These are phyloP conservation scores for Diplazon laetatorius DNA, from an alignment of 2,888 invertebrate species.

Conservation along the genomic window DNA sequence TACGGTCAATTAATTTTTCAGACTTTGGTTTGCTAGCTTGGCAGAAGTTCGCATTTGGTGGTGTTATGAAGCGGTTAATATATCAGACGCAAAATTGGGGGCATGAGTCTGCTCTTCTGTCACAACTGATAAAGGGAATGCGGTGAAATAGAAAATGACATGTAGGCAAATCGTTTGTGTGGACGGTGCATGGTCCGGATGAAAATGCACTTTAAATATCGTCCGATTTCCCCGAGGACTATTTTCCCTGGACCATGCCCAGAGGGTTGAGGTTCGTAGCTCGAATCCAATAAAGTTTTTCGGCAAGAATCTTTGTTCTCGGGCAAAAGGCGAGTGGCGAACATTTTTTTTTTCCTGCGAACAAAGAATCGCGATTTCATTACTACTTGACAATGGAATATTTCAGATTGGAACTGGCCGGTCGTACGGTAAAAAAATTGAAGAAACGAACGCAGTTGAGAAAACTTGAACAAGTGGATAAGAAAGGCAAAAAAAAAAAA, in stretches of 20 bases:
- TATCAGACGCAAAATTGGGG: not conserved
- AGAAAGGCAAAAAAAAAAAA: too few species aligned
- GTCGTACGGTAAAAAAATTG: slow-evolving; percentile 13
- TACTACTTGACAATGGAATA: not conserved
- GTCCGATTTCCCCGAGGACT: slow-evolving; percentile 29
- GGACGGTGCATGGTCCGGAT: slow-evolving; percentile 15
- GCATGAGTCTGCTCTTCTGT: not conserved
- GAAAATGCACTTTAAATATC: slow-evolving; percentile 61
- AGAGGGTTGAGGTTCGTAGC: not conserved
- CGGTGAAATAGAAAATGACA: slow-evolving; percentile 21
- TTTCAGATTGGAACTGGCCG: slow-evolving; percentile 47
- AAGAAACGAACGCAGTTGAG: not conserved
- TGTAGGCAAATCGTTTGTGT: slow-evolving; percentile 41
- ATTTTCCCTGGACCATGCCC: slow-evolving; percentile 30
- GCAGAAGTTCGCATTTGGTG: not conserved
- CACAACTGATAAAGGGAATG: slow-evolving; percentile 40
- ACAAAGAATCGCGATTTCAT: slow-evolving; percentile 40
- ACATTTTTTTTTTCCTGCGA: not conserved
- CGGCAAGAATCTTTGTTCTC: slow-evolving; percentile 50
- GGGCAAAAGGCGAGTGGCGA: slow-evolving; percentile 25
- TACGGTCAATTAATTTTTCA: too few species aligned
- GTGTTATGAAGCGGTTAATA: not conserved
- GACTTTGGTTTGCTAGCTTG: too few species aligned
- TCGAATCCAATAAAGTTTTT: slow-evolving; percentile 62
- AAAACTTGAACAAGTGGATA: not conserved